Conservation (phyloP, 2,797 vertebrate genomes). For the Phrynocephalus vlangalii region DNA sequence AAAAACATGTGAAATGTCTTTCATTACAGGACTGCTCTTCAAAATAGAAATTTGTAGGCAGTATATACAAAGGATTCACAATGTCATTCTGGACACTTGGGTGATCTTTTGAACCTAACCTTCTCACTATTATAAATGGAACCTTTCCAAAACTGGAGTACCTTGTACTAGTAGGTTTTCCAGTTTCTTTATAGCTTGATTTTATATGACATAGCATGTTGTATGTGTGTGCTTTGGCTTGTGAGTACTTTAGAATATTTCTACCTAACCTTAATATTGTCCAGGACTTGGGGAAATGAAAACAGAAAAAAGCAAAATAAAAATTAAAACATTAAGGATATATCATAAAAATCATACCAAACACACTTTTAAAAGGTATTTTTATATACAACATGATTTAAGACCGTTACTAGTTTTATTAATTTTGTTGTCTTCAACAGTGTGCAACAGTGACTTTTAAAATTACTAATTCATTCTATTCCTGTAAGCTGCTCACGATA, state of each 20-base stretch:
- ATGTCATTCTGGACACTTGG: neutral
- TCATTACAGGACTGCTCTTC: neutral
- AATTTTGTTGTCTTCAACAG: neutral
- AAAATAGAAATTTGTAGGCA: neutral
- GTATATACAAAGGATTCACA: neutral
- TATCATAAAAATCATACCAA: neutral
- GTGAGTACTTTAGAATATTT: neutral
- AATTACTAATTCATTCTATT: neutral
- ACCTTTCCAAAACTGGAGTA: neutral
- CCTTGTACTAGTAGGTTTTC: too few species aligned
- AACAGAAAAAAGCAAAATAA: neutral
- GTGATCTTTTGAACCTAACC: neutral
- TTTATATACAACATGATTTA: neutral
- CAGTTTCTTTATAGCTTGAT: neutral
- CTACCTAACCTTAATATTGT: neutral
- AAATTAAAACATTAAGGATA: neutral
- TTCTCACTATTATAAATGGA: neutral
- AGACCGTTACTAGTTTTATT: neutral
- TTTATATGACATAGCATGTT: neutral
- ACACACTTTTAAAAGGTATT: neutral
- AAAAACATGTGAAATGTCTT: neutral
- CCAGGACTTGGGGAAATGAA: neutral
- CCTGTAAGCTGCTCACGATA: neutral
- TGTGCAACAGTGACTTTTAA: neutral
- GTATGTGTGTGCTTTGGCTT: too few species aligned